Evolutionary conservation across 2,888 invertebrate species (phyloP), one percentile per base, ranked within the genome.

Genomic region (Diarsia mendica): DNA sequence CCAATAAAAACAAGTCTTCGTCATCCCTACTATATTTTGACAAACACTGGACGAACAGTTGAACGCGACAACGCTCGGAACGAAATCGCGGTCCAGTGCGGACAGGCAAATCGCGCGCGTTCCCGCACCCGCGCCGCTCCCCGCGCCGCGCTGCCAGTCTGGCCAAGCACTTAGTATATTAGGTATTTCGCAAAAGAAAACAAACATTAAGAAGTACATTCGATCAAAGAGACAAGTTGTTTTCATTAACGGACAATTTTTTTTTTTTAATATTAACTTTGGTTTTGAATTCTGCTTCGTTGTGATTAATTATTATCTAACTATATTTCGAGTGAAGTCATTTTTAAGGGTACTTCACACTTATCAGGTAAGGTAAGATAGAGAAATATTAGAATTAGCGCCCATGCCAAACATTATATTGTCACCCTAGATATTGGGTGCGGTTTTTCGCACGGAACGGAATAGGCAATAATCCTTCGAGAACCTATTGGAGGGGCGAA

Each of bases 181-280:
- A 28, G 28, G 2, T 28, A 28, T 18, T 60, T 60, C 18, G 60
- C 18, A 60, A 33, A 4, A 10, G 10, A 60, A 60, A 33, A 33
- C 18, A 60, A 58, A 60, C 33, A 33, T 18, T 33, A 18, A 33
- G 28, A 28, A 28, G 28, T 18, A 33, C 18, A 4, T 68, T 73
- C 20, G 67, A 60, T 67, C 48, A 67, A 69, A 74, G 33, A 74
- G 49, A 44, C 60, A 51, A 60, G 13, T 51, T 51, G 48, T 63
- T 20, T 23, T 23, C n/a, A 63, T 44, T 61, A 39, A 51, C n/a
- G 60, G 23, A 51, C n/a, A 49, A 39, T 33, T 28, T 18, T 39
- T 1, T 65, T 70, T 68, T 44, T 65, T 33, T 58, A 49, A 51
- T 44, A 65, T 49, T 61, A 72, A 18, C 28, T 73, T 73, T 73